Evolutionary conservation across 1,140 invertebrate genomes (phyloP).

Genomic region (Dendroctonus ponderosae): DNA sequence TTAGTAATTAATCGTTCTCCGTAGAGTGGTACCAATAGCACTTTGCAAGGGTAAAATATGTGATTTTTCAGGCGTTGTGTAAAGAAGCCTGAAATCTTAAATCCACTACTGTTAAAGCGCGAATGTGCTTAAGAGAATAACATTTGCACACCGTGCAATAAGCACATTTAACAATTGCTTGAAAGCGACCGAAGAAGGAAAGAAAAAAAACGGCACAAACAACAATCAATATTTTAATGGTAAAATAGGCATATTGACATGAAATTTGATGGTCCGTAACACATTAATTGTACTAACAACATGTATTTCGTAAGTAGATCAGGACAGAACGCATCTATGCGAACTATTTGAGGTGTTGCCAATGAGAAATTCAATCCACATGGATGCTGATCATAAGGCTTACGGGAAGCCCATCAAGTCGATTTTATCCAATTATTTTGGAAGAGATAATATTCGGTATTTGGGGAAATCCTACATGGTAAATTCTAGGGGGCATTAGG

Average conservation of each 20-base stretch:
- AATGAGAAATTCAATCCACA: constrained; percentile 24
- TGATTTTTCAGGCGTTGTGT: too few species aligned
- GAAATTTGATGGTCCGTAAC: constrained; percentile 39
- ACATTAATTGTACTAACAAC: constrained; percentile 39
- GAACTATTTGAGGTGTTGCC: constrained; percentile 27
- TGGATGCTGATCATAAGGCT: constrained; percentile 7
- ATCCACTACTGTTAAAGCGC: too few species aligned
- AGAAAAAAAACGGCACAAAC: constrained; percentile 39
- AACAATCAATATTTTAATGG: constrained; percentile 49
- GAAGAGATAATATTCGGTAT: constrained; percentile 17
- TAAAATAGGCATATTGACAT: constrained; percentile 50
- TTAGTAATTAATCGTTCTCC: too few species aligned
- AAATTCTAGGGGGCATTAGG: constrained; percentile 19
- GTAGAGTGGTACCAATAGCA: too few species aligned
- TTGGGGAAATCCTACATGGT: constrained; percentile 24
- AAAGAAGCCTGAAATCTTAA: too few species aligned
- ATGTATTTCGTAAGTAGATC: constrained; percentile 28
- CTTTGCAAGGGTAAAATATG: too few species aligned
- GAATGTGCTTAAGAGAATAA: too few species aligned
- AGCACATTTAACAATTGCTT: too few species aligned
- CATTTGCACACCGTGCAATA: too few species aligned
- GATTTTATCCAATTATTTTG: constrained; percentile 26
- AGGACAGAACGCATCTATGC: constrained; percentile 40
- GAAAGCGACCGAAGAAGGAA: constrained; percentile 1
- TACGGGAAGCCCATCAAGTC: constrained; percentile 7